Base-by-base conservation (phyloP, 2,888 invertebrate species). In the Polyommatus iphigenia region DNA sequence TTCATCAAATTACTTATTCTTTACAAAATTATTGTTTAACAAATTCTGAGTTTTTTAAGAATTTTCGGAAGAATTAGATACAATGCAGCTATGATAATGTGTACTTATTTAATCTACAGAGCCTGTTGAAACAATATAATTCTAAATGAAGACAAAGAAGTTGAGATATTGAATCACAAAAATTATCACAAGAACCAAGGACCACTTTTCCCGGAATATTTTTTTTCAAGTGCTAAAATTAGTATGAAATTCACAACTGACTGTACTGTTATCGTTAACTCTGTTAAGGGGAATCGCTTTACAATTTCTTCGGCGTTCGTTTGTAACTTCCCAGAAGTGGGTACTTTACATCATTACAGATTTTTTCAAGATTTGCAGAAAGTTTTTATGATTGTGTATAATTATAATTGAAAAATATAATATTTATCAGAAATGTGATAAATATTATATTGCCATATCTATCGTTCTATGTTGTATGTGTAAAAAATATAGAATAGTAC, bases 251-350 rank as follows among this genome's bases (percentile, higher is more conserved):
- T 46, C 13, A 46, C 24, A 24, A 24, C 20, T 46, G 41, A 73
- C 73, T 73, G 41, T 73, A 73, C 73, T 41, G 46, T 46, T 46
- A 24, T 73, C 46, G 24, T 41, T 72, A 20, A 46, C 20, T 72
- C 15, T 41, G 46, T 73, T 73, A 73, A 73, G 73, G 73, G 24
- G 73, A 73, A n/a, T 73, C 29, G 29, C 29, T 15, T 13, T 67
- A 32, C 67, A 32, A 67, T 67, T 67, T 67, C 67, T 67, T 67
- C 13, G 29, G 15, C 15, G 6, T 67, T 18, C 29, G 24, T 46
- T 73, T 46, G 41, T 20, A 24, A 41, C 67, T 67, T 67, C 2
- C 15, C 18, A 32, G 29, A 32, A 67, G 24, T 24, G 3, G 4
- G 62, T 62, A 13, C 24, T 59, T 59, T 62, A 62, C 24, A 13